These are phyloP conservation scores for Manis javanica DNA, from an alignment of 2,797 vertebrate genomes.

Conservation along the genomic window DNA sequence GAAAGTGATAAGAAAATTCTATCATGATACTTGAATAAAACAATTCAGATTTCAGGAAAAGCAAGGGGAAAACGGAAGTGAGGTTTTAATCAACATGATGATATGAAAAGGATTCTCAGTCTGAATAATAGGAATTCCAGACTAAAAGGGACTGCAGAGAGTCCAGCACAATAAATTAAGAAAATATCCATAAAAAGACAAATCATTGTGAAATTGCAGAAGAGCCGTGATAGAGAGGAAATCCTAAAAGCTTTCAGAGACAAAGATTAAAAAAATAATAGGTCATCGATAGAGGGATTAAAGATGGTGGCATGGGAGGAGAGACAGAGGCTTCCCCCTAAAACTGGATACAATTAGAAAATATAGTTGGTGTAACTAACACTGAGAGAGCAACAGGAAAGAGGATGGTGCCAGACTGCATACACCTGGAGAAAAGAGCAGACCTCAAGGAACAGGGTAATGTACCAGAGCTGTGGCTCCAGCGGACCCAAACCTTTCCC, in stretches of 20 bases:
- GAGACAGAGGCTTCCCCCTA: too few species aligned
- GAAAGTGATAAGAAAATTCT: neutral
- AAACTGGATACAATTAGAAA: too few species aligned
- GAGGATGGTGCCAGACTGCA: too few species aligned
- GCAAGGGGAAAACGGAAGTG: neutral
- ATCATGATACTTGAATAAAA: neutral
- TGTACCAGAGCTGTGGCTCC: too few species aligned
- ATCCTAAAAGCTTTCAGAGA: slow-evolving; percentile 58
- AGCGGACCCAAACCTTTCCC: too few species aligned
- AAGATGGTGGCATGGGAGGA: too few species aligned
- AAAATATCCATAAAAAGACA: slow-evolving; percentile 21
- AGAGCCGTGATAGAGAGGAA: slow-evolving; percentile 46
- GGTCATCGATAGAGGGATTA: neutral
- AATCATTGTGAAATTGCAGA: slow-evolving; percentile 48
- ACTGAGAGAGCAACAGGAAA: too few species aligned
- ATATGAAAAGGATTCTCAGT: slow-evolving; percentile 14
- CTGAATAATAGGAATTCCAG: neutral
- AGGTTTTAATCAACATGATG: neutral
- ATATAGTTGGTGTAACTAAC: too few species aligned
- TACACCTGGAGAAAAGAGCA: too few species aligned
- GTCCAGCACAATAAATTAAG: slow-evolving; percentile 33
- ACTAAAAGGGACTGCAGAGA: neutral
- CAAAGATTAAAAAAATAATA: slow-evolving; percentile 47
- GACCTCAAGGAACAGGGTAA: too few species aligned
- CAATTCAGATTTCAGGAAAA: slow-evolving; percentile 40